Conservation (phyloP, 2,797 vertebrate species). For the Zenarchopterus dispar region DNA sequence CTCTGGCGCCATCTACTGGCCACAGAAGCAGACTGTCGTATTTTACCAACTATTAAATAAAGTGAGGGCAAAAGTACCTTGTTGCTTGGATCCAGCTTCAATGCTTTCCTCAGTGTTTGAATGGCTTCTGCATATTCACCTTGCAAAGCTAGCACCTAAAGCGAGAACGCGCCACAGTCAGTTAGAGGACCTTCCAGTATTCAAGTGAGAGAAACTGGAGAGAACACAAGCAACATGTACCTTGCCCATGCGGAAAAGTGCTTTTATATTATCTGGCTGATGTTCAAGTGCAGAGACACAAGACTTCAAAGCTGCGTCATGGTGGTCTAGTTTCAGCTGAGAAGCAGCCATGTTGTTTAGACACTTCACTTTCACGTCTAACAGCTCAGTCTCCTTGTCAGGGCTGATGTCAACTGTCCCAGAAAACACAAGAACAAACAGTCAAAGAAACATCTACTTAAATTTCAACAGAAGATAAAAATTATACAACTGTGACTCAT, state of each 20-base stretch:
- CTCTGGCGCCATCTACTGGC: constrained; percentile 74
- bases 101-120: constrained; percentile 87
- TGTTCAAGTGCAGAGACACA: constrained; percentile 89
- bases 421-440: constrained; percentile 10
- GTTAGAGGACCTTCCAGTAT: neutral
- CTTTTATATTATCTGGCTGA: constrained; percentile 95
- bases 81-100: constrained; percentile 95
- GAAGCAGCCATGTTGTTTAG: constrained; percentile 97
- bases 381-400: constrained; percentile 88
- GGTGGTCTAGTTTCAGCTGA: constrained; percentile 94
- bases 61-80: constrained; percentile 82
- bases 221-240: constrained; percentile 63
- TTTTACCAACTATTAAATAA: neutral
- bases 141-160: constrained; percentile 91
- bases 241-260: constrained; percentile 96
- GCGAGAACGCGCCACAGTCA: constrained; percentile 8
- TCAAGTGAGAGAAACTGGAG: neutral
- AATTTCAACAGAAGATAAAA: neutral
- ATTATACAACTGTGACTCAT: neutral
- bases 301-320: constrained; percentile 90
- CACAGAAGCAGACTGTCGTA: neutral
- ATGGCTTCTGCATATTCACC: constrained; percentile 92
- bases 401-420: constrained; percentile 88
- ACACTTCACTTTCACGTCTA: constrained; percentile 95
- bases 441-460: neutral